Evolutionary conservation across 2,113 vertebrate species (phyloP), one percentile per base, ranked within the genome.

Genomic region (Lucifuga dentata): DNA sequence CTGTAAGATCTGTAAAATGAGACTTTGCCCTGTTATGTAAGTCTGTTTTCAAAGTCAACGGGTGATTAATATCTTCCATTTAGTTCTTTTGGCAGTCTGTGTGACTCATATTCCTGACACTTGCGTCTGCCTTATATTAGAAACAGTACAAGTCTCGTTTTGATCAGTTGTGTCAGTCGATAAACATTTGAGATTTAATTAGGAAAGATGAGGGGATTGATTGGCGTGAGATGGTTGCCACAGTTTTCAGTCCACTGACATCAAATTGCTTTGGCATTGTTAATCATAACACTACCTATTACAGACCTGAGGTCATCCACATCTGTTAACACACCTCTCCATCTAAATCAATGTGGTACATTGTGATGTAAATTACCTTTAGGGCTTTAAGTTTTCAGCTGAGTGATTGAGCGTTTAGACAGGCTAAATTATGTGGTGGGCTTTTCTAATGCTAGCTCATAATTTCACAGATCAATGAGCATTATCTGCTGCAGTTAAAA

Each of bases 401-500:
- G 84, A 84, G 77, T 84, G 85, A 86, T 77, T 80, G 80, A 88
- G 79, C 80, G 83, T 89, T 90, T 80, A 86, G 81, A 61, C 73
- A 20, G 40, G 52, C 70, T 83, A 85, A 90, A 73, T 85, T 65
- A 88, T 87, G 81, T 80, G 82, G 62, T 62, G 67, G 62, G 62
- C 40, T 71, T 88, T 89, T 89, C 78, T 88, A 90, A 90, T 80
- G 80, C 88, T 74, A 51, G 75, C 85, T 87, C 88, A 90, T 91
- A 85, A 91, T 92, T 92, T 91, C 88, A 89, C 86, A 91, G 88
- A 91, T 91, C 91, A 91, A 89, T 90, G 88, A 87, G 80, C 89
- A 91, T 91, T 86, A 91, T 87, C 86, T 87, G 81, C 81, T 68
- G 87, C 63, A 44, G 68, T 81, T 68, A 86, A 82, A 61, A 33